These are phyloP conservation scores for Myxocyprinus asiaticus DNA, from an alignment of 2,113 vertebrate genomes.

Conservation along the genomic window DNA sequence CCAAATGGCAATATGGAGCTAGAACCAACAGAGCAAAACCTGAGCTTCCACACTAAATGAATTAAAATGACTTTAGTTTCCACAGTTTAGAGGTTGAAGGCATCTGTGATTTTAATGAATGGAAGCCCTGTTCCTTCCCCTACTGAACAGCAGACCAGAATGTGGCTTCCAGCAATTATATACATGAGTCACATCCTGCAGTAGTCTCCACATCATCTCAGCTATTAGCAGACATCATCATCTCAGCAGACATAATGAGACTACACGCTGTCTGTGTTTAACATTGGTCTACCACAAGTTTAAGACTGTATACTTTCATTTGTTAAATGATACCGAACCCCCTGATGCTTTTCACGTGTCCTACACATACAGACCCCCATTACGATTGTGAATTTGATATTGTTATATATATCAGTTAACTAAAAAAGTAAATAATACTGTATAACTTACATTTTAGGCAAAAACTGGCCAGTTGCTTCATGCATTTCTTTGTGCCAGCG, in stretches of 20 bases:
- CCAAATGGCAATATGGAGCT: neutral
- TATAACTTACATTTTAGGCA: too few relatives aligned
- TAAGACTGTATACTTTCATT: slow-evolving; percentile 3
- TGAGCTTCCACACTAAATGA: neutral
- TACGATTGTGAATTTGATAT: too few relatives aligned
- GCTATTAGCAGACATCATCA: slow-evolving; percentile 33
- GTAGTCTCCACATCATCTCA: neutral
- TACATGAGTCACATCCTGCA: slow-evolving; percentile 40
- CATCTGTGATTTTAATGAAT: slow-evolving; percentile 9
- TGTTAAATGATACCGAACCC: slow-evolving; percentile 11
- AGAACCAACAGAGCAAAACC: neutral
- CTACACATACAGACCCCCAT: neutral
- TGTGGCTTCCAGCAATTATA: slow-evolving; percentile 6
- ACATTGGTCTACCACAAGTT: slow-evolving; percentile 25
- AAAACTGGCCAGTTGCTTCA: too few relatives aligned
- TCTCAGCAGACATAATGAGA: slow-evolving; percentile 25
- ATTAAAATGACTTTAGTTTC: slow-evolving; percentile 6
- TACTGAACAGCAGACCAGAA: slow-evolving; percentile 3
- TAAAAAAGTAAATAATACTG: too few relatives aligned
- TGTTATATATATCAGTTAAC: too few relatives aligned
- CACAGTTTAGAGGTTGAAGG: neutral
- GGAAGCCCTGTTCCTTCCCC: neutral
- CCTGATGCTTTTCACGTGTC: slow-evolving; percentile 3
- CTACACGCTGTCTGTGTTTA: slow-evolving; percentile 35
- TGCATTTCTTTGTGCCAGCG: too few relatives aligned